These are phyloP conservation scores for Taxidea taxus DNA, from an alignment of 2,113 vertebrate species.

Conservation along the genomic window DNA sequence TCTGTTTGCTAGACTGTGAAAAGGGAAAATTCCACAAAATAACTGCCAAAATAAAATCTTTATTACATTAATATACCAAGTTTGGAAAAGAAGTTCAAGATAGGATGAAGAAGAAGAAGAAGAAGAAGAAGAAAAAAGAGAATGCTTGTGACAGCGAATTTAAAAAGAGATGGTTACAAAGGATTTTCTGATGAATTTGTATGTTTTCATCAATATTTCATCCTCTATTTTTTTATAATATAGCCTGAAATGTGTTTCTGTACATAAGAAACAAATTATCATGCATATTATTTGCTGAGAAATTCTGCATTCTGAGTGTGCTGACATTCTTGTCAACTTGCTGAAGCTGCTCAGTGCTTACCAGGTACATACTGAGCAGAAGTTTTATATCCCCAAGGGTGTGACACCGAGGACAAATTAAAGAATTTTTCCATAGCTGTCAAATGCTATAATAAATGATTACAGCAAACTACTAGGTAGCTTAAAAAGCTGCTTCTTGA, in stretches of 20 bases:
- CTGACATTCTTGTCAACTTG: neutral
- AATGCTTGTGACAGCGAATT: neutral
- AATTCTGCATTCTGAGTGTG: neutral
- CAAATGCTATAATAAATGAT: neutral
- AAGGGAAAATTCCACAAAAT: neutral
- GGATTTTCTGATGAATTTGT: neutral
- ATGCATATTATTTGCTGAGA: neutral
- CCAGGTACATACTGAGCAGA: neutral
- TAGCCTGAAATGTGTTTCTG: neutral
- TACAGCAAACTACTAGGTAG: neutral
- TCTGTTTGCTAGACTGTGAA: neutral
- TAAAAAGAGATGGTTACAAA: neutral
- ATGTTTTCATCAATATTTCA: neutral
- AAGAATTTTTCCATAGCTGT: neutral
- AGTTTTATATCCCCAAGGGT: neutral
- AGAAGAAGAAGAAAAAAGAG: neutral
- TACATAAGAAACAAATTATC: neutral
- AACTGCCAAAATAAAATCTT: neutral
- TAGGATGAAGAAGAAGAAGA: neutral
- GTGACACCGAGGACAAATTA: neutral
- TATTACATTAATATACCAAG: neutral
- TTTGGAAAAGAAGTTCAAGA: neutral
- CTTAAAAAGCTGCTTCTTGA: neutral
- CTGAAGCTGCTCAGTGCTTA: neutral
- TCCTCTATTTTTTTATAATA: neutral